These are phyloP conservation scores for Noturus placidus DNA, from an alignment of 2,113 vertebrate genomes.

Conservation along the genomic window DNA sequence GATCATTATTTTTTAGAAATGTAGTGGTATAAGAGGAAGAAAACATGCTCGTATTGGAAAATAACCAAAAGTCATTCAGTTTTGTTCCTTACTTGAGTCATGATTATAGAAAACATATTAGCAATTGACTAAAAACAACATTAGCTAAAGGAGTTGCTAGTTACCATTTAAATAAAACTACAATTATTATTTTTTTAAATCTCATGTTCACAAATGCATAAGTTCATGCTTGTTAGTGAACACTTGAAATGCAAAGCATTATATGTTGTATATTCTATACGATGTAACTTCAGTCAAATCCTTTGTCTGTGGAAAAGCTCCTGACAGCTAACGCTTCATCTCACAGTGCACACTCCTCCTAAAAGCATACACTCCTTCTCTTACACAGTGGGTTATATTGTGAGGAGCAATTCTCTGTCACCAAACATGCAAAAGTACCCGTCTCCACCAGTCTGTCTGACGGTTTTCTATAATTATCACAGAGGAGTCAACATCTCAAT, in stretches of 20 bases:
- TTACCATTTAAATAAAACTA: background rate
- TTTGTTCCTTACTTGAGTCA: background rate
- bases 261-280: background rate
- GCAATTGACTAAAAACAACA: background rate
- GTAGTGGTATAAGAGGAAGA: no score
- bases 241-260: background rate
- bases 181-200: background rate
- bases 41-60: background rate
- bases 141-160: background rate
- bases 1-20: no score
- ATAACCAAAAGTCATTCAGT: background rate
- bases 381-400: background rate
- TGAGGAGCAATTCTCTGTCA: background rate
- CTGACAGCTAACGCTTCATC: background rate
- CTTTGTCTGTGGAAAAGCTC: background rate
- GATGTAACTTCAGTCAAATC: background rate
- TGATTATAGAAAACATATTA: background rate
- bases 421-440: conserved; percentile 1
- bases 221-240: background rate
- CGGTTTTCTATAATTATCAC: background rate
- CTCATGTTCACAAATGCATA: background rate
- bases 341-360: background rate
- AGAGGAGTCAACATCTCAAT: background rate
- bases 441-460: background rate
- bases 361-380: background rate